Percentiles rank a stretch among this genome's conserved stretches.
phyloP scores from a whole-genome alignment of 2,113 vertebrate species.

The Falcunculus frontatus region DNA sequence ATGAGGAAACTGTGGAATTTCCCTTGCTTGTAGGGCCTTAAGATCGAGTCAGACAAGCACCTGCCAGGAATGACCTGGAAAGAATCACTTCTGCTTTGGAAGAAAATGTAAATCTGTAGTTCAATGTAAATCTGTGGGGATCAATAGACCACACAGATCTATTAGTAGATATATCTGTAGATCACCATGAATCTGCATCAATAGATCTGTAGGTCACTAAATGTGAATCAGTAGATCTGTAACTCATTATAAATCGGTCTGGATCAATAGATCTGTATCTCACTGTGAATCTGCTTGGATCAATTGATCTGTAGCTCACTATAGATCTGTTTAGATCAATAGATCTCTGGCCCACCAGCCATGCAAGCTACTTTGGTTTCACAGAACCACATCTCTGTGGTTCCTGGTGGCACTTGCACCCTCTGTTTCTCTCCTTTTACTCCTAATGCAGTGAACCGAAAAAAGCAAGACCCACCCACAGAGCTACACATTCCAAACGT shows the following conservation, averaged over 20 bases:
- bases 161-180: not conserved
- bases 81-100: not conserved
- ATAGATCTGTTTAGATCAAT: not conserved
- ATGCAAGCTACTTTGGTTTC: not conserved
- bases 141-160: not conserved
- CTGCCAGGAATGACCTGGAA: not conserved
- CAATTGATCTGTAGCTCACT: not conserved
- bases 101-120: not conserved
- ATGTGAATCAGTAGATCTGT: not conserved
- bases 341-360: not conserved
- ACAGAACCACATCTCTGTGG: not conserved
- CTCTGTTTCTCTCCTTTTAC: not conserved
- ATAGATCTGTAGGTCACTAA: not conserved
- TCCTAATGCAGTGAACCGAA: not conserved
- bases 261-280: not conserved
- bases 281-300: not conserved
- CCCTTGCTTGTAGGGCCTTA: not conserved
- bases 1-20: not conserved
- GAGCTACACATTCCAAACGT: not conserved
- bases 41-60: not conserved
- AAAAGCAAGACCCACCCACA: not conserved
- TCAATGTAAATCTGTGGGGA: not conserved
- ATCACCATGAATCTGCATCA: not conserved
- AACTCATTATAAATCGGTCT: not conserved
- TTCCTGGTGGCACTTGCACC: not conserved